Evolutionary conservation across 2,113 vertebrate species (phyloP), one percentile per base, ranked within the genome.

Genomic region (Rhabdornis inornatus): DNA sequence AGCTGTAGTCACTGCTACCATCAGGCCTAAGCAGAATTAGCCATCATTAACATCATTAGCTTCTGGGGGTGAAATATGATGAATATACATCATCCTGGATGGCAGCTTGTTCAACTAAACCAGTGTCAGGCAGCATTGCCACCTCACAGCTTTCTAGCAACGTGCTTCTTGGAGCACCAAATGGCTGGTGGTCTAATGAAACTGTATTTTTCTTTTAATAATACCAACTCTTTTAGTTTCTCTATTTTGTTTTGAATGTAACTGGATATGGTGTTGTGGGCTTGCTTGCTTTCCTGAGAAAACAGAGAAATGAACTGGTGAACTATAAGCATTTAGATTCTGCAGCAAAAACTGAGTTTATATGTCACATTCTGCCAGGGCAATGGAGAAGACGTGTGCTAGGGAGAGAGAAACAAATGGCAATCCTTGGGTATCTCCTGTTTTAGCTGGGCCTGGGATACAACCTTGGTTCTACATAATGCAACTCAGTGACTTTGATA

Each of bases 21-120:
- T 77, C 92, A 78, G 59, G 55, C 33, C 64, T 42, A 27, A 83
- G 83, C 37, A 85, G 84, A 92, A 95, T 95, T 88, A 94, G 85
- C 71, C 50, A 6, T 83, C 79, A 88, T 89, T 94, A 96, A 66
- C 0, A 1, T 84, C 90, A 74, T 83, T 59, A 92, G 66, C 69
- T 83, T n/a, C 83, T 53, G 18, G 31, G 17, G 66, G 21, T 69
- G 33, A 90, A 81, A 63, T 78, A 81, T 49, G 72, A 84, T 44
- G 30, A 75, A 83, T 44, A 90, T 50, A 63, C 47, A 52, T 89
- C 69, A 37, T 40, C 63, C 39, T 2, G 15, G 31, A n/a, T 5
- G 24, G 70, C 49, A 92, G 37, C 12, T 82, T 60, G 2, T 25
- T 49, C 56, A 40, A 20, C 44, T 15, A 22, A 85, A 17, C 37